phyloP scores from a whole-genome alignment of 2,888 invertebrate species.

The Caenorhabditis auriculariae region DNA sequence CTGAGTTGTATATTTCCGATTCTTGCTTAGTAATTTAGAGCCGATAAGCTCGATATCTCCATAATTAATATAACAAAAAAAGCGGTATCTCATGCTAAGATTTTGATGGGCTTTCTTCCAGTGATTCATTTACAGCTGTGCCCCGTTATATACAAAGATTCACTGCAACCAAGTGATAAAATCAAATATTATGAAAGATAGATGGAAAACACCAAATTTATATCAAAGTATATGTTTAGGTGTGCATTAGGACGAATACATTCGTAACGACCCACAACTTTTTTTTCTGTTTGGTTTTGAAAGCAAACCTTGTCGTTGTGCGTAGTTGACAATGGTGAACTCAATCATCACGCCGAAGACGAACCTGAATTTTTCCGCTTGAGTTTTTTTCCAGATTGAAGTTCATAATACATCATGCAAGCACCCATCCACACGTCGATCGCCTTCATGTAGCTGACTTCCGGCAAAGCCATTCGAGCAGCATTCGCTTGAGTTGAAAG shows the following conservation, averaged over 20 bases:
- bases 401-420: slow-evolving; percentile 45
- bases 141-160: neutral
- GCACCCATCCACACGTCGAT: slow-evolving; percentile 59
- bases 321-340: slow-evolving; percentile 53
- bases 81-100: too few relatives aligned
- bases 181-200: neutral
- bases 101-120: too few relatives aligned
- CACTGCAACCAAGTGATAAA: neutral
- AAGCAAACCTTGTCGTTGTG: slow-evolving; percentile 48
- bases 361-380: slow-evolving; percentile 32
- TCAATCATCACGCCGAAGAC: slow-evolving; percentile 57
- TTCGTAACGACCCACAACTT: too few relatives aligned
- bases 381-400: too few relatives aligned
- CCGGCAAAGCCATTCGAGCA: slow-evolving; percentile 61
- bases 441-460: slow-evolving; percentile 56
- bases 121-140: too few relatives aligned
- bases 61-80: too few relatives aligned
- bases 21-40: too few relatives aligned
- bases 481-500: slow-evolving; percentile 61
- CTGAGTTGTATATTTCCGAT: too few relatives aligned
- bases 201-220: too few relatives aligned
- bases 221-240: too few relatives aligned
- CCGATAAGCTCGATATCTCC: too few relatives aligned
- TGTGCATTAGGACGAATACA: too few relatives aligned
- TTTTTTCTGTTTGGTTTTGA: slow-evolving; percentile 1